These are phyloP conservation scores for Rhinolophus sinicus DNA, from an alignment of 2,113 vertebrate species.

Conservation along the genomic window DNA sequence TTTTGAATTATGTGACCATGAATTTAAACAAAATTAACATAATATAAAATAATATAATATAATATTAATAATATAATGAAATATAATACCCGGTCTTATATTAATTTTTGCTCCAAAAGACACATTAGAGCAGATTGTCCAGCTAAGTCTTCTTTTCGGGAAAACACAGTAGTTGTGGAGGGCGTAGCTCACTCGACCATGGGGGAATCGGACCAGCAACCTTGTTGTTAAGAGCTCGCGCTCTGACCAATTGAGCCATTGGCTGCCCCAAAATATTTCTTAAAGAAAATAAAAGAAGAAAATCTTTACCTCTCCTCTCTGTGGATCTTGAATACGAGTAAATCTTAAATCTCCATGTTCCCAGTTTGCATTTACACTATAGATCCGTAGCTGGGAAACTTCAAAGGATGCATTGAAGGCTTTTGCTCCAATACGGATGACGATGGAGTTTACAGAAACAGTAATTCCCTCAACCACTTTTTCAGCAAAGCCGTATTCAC, in stretches of 20 bases:
- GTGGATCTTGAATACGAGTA: conserved; percentile 95
- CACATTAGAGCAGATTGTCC: no score
- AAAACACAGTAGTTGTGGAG: no score
- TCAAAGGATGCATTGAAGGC: conserved; percentile 99
- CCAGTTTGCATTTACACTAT: conserved; percentile 98
- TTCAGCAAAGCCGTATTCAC: conserved; percentile 99
- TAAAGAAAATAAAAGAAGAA: background rate
- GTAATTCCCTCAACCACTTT: conserved; percentile 99
- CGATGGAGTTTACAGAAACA: conserved; percentile 97
- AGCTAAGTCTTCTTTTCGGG: no score
- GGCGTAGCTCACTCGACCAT: no score
- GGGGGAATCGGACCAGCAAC: no score
- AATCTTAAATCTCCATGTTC: conserved; percentile 92
- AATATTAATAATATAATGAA: no score
- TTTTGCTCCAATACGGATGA: conserved; percentile 97
- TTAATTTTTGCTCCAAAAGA: no score
- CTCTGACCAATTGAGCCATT: no score
- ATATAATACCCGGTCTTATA: background rate
- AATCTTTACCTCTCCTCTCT: conserved; percentile 92
- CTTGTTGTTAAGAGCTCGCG: no score
- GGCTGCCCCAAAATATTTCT: background rate
- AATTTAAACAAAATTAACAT: no score
- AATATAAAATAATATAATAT: no score
- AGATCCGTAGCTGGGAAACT: conserved; percentile 97
- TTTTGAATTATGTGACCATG: background rate